phyloP scores from a whole-genome alignment of 2,797 vertebrate genomes.

The Silurus aristotelis region DNA sequence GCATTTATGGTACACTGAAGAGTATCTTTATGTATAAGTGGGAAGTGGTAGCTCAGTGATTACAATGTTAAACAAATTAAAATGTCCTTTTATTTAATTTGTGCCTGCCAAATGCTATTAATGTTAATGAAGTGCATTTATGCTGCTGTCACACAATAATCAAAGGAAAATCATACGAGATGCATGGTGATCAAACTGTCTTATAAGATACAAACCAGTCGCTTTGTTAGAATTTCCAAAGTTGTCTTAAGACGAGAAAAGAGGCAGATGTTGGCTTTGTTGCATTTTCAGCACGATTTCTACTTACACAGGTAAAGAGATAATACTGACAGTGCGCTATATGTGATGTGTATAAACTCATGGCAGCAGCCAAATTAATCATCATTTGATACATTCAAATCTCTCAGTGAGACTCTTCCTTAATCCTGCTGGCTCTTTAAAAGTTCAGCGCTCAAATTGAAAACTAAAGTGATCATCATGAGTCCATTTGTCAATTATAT shows the following conservation, averaged over 20 bases:
- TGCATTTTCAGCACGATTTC: conserved; percentile 17
- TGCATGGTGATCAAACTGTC: not conserved
- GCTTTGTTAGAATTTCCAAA: not conserved
- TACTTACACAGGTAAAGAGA: not conserved
- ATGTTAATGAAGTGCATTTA: not conserved
- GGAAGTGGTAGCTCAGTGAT: no score
- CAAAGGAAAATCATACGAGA: not conserved
- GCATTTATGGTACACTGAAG: not conserved
- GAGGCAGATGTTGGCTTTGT: not conserved
- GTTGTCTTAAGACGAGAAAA: not conserved
- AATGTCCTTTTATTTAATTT: no score
- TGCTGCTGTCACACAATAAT: not conserved
- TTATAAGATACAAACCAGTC: not conserved
- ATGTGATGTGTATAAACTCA: not conserved
- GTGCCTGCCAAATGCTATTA: no score
- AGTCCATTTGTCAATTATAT: not conserved
- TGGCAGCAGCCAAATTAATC: conserved; percentile 1
- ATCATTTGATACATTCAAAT: conserved; percentile 13
- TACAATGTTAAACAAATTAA: no score
- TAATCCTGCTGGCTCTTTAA: conserved; percentile 23
- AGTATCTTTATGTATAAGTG: not conserved
- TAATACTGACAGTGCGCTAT: not conserved
- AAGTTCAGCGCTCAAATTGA: conserved; percentile 11
- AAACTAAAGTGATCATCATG: not conserved
- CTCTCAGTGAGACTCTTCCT: conserved; percentile 21